Percentiles rank a stretch among this genome's conserved stretches.
Evolutionary conservation across 1,140 invertebrate species (phyloP).

Genomic region (Manduca sexta): DNA sequence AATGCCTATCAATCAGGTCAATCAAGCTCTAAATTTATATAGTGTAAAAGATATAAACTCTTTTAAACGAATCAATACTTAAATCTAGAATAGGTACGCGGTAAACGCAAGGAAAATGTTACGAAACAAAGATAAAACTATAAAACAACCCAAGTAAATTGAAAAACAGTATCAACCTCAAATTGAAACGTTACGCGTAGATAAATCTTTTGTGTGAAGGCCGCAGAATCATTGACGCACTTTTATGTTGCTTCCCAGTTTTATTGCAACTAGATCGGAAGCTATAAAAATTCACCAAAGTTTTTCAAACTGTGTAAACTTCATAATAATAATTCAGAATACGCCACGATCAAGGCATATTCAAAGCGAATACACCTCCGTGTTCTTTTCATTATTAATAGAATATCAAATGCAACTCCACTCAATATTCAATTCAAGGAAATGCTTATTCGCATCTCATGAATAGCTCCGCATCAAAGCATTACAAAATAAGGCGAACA

Average conservation of each 20-base stretch:
- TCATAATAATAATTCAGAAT: no score
- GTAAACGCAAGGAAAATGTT: background rate
- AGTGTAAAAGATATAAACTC: background rate
- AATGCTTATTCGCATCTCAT: no score
- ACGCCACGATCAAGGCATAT: no score
- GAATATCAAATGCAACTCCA: background rate
- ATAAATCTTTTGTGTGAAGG: slow-evolving; percentile 28
- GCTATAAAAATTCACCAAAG: slow-evolving; percentile 53
- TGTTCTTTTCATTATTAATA: background rate
- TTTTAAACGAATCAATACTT: background rate
- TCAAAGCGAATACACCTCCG: no score
- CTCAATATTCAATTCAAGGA: slow-evolving; percentile 3
- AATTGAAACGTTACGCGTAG: no score
- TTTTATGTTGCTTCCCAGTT: slow-evolving; percentile 40
- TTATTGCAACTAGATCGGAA: slow-evolving; percentile 46
- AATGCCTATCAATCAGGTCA: no score
- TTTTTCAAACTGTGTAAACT: slow-evolving; percentile 4
- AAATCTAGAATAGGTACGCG: background rate
- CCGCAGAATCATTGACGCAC: slow-evolving; percentile 32
- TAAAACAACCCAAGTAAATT: background rate
- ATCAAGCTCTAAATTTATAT: no score
- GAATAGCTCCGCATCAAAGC: slow-evolving; percentile 8
- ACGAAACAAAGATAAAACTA: no score
- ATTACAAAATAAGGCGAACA: slow-evolving; percentile 37
- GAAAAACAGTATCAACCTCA: background rate